Percentiles rank a stretch among this genome's conserved stretches.
These are phyloP conservation scores for Dicaeum eximium DNA, from an alignment of 2,113 vertebrate genomes.

Conservation along the genomic window DNA sequence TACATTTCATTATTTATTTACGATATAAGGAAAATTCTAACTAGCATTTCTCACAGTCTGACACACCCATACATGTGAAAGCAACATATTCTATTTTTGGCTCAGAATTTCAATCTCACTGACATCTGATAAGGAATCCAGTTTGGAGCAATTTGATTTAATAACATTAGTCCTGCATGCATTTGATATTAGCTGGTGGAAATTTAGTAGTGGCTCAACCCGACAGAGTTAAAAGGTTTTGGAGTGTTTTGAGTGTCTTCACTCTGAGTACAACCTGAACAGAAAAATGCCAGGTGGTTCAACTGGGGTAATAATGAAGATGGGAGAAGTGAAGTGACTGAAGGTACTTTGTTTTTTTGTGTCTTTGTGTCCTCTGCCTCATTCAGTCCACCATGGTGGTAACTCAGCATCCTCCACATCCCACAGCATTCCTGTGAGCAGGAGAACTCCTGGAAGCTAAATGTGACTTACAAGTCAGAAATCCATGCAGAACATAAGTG, in stretches of 20 bases:
- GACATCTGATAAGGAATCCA: neutral
- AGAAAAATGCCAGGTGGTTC: neutral
- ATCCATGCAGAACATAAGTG: rapidly evolving
- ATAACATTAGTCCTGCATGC: neutral
- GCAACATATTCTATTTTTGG: neutral
- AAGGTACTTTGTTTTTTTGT: neutral
- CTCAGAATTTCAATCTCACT: neutral
- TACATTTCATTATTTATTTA: slow-evolving; percentile 14
- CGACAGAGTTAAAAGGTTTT: neutral
- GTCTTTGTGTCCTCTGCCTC: neutral
- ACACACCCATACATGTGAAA: neutral
- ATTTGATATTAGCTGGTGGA: neutral
- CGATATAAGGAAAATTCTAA: neutral
- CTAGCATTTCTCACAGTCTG: neutral
- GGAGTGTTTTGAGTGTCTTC: neutral
- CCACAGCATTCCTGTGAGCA: neutral
- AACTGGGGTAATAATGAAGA: neutral
- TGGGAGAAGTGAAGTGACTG: neutral
- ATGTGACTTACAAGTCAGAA: neutral
- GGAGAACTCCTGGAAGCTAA: neutral
- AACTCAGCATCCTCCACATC: neutral
- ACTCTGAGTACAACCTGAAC: neutral
- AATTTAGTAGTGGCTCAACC: neutral
- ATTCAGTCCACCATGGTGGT: rapidly evolving
- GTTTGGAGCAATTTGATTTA: neutral